phyloP scores from a whole-genome alignment of 2,797 vertebrate species.

The Pristis pectinata region DNA sequence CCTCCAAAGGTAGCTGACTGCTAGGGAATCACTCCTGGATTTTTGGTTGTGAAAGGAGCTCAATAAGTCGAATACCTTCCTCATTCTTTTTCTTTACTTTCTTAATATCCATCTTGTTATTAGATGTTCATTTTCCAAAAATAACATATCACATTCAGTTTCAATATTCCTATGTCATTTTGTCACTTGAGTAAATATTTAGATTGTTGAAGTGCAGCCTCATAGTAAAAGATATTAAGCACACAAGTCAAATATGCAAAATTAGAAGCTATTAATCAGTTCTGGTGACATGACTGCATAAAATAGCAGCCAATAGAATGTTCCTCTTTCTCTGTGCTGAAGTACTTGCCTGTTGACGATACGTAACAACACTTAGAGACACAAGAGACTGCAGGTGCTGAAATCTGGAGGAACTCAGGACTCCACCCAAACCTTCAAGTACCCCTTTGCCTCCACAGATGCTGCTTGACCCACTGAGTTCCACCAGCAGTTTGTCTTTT shows the following conservation, averaged over 20 bases:
- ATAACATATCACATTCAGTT: neutral
- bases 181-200: neutral
- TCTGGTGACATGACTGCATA: neutral
- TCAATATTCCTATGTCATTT: neutral
- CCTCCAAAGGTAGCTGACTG: neutral
- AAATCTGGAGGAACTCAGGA: no score
- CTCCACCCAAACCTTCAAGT: no score
- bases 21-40: neutral
- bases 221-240: neutral
- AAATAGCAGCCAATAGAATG: neutral
- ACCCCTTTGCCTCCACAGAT: no score
- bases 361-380: neutral
- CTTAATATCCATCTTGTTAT: neutral
- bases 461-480: no score
- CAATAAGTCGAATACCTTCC: neutral
- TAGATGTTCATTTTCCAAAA: neutral
- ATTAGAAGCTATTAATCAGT: neutral
- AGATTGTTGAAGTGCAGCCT: neutral
- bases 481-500: no score
- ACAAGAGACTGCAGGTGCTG: no score
- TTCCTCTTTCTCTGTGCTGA: neutral
- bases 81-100: neutral
- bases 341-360: neutral
- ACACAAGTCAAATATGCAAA: neutral
- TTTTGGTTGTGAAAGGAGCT: neutral